Evolutionary conservation across 2,113 vertebrate species (phyloP), one percentile per base, ranked within the genome.

Genomic region (Chionodraco myersi): DNA sequence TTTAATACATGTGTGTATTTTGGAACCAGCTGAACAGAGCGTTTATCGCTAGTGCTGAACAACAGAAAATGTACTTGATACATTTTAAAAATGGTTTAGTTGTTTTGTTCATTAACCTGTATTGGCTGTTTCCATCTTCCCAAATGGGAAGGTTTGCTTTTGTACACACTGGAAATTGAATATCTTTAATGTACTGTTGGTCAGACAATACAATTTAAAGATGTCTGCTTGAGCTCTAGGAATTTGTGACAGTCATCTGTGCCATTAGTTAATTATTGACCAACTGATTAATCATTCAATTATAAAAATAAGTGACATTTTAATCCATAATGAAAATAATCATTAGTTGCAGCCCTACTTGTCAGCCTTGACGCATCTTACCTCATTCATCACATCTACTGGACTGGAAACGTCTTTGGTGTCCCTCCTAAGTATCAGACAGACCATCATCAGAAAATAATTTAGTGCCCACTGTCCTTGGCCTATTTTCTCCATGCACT

Each of bases 401-500:
- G n/a, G 36, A 44, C 26, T 48, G 70, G 52, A 67, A 79, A 70
- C 34, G 16, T 75, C 54, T 49, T 41, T 7, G 12, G 23, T 48
- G 11, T 53, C 45, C 58, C 53, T 52, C 44, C 59, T 13, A 13
- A 65, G 30, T 56, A 23, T 62, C 67, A 56, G n/a, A 2, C 60
- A 49, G 52, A 65, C 56, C 41, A 44, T 62, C 80, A 60, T 41
- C 65, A 49, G 30, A 67, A 76, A 76, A 64, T 16, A 74, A 48
- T 64, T 48, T 30, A 62, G 44, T 34, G 12, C 83, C 45, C 30
- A 3, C 60, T 59, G 63, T 75, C 72, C 80, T 83, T 83, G 80
- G 82, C 53, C 87, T 76, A 8, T 80, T 82, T 80, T 65, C 44
- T 67, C 44, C 18, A 3, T 56, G 49, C 70, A 78, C 82, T 89